Conservation (phyloP, 1,140 invertebrate genomes). For the Bombus difficillimus region DNA sequence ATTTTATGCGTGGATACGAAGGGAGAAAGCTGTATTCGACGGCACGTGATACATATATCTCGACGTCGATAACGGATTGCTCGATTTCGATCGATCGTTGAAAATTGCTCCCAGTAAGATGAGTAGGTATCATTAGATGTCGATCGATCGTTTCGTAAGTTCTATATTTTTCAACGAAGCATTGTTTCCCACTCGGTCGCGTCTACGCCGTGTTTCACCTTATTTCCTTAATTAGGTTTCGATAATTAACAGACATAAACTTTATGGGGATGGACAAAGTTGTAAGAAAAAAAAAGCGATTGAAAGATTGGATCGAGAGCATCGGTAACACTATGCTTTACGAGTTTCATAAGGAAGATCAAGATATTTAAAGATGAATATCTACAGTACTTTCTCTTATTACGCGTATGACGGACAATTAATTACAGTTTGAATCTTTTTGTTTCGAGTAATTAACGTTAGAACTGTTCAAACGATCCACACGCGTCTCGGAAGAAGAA, state of each 20-base stretch:
- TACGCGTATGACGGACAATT: too few relatives aligned
- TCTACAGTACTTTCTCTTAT: too few relatives aligned
- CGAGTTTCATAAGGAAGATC: too few relatives aligned
- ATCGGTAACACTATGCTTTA: too few relatives aligned
- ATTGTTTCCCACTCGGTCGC: neutral
- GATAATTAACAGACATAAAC: neutral
- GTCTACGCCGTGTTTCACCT: neutral
- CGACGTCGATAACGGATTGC: slow-evolving; percentile 28
- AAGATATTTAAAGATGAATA: too few relatives aligned
- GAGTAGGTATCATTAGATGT: neutral
- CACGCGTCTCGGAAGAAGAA: too few relatives aligned
- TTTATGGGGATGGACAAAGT: neutral
- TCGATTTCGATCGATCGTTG: slow-evolving; percentile 8
- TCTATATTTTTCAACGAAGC: neutral
- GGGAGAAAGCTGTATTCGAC: slow-evolving; percentile 4
- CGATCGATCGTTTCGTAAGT: neutral
- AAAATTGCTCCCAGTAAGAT: neutral
- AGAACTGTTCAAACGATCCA: too few relatives aligned
- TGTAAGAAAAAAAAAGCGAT: too few relatives aligned
- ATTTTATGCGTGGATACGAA: slow-evolving; percentile 26
- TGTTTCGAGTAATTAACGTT: too few relatives aligned
- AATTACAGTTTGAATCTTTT: too few relatives aligned
- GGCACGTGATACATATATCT: slow-evolving; percentile 8
- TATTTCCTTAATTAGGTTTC: neutral
- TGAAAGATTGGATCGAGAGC: too few relatives aligned